A percentile compares a stretch with the other conserved stretches of the same genome.
Conservation (phyloP, 2,888 invertebrate species). For the Nysson spinosus region DNA sequence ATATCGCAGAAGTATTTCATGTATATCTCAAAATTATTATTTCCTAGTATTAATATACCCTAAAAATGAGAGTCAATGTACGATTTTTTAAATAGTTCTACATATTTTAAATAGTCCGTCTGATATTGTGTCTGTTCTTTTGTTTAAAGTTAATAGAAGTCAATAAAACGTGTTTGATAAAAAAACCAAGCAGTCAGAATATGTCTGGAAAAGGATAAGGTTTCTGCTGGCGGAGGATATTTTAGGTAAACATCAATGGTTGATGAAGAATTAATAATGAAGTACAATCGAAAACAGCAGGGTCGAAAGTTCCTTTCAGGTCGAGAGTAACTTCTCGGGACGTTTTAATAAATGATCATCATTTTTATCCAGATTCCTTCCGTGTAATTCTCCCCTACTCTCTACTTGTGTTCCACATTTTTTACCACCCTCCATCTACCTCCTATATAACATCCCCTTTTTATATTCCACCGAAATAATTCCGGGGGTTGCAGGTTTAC, state of each 20-base stretch:
- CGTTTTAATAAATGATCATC: constrained; percentile 45
- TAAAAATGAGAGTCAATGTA: no score
- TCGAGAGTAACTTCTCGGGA: constrained; percentile 2
- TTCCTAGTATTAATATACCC: no score
- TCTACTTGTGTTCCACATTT: background rate
- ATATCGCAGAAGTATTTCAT: no score
- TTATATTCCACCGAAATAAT: background rate
- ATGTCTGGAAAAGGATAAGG: constrained; percentile 14
- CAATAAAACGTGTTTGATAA: no score
- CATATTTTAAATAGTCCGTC: no score
- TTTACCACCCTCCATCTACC: background rate
- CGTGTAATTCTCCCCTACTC: constrained; percentile 13
- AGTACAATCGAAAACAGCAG: constrained; percentile 29
- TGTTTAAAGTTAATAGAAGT: no score
- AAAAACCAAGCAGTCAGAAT: constrained; percentile 10
- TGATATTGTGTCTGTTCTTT: no score
- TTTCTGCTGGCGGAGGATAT: constrained; percentile 2
- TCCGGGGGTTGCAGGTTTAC: no score
- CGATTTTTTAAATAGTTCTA: no score
- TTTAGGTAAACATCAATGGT: constrained; percentile 7
- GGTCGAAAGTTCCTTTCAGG: constrained; percentile 10
- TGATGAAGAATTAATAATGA: constrained; percentile 39
- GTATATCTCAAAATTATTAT: no score
- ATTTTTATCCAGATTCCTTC: constrained; percentile 46
- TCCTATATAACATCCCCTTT: background rate